phyloP scores from a whole-genome alignment of 1,140 invertebrate species.

The Nymphalis io region DNA sequence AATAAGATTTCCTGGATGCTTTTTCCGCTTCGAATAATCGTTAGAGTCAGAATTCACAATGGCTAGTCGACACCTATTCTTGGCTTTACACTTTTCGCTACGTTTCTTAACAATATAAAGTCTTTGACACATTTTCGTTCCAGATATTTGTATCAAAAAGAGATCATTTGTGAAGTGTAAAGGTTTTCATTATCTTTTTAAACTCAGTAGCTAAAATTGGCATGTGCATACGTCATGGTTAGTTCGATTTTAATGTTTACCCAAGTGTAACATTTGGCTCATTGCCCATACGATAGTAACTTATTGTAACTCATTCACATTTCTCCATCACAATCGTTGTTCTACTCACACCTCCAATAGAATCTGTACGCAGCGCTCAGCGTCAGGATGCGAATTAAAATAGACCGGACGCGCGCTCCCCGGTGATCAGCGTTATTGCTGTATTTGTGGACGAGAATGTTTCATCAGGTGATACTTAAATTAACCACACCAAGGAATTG shows the following conservation, averaged over 20 bases:
- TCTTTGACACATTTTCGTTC: neutral
- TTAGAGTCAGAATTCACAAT: neutral
- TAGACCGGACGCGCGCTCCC: conserved; percentile 2
- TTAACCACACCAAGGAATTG: no score
- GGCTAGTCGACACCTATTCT: neutral
- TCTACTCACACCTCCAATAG: conserved; percentile 3
- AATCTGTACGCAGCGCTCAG: conserved; percentile 4
- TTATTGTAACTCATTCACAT: conserved; percentile 3
- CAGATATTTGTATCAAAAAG: neutral
- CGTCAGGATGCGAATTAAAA: conserved; percentile 2
- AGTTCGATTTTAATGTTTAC: neutral
- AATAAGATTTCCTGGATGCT: neutral
- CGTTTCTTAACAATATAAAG: conserved; percentile 10
- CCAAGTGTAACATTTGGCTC: conserved; percentile 5
- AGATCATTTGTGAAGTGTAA: neutral
- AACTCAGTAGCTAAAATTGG: neutral
- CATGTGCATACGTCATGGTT: neutral
- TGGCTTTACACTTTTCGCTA: neutral
- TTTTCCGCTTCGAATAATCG: neutral
- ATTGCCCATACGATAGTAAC: conserved; percentile 6
- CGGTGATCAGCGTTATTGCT: neutral
- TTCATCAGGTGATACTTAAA: neutral
- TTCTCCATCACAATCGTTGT: conserved; percentile 10
- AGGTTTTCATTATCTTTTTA: neutral
- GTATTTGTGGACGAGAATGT: neutral